Evolutionary conservation across 2,888 invertebrate genomes (phyloP).

Genomic region (Capitulum mitella): DNA sequence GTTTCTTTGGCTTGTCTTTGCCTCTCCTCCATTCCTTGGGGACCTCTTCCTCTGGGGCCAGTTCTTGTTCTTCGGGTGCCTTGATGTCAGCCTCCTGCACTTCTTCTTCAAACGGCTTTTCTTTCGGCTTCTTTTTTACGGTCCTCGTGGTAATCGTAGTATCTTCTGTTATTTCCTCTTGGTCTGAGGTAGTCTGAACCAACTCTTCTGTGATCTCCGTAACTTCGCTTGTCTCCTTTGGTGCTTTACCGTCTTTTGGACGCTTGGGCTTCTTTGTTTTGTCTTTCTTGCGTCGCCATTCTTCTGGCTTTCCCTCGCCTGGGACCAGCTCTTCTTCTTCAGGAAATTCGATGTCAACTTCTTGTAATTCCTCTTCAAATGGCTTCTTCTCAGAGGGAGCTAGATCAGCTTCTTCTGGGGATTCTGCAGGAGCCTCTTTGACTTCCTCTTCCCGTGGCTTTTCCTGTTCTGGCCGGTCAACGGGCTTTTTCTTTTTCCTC

Average conservation of each 20-base stretch:
- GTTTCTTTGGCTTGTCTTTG: constrained; percentile 32
- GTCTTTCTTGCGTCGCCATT: background rate
- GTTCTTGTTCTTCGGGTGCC: constrained; percentile 30
- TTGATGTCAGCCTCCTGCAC: constrained; percentile 28
- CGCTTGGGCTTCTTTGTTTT: background rate
- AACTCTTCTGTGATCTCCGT: constrained; percentile 40
- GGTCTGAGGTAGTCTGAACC: constrained; percentile 37
- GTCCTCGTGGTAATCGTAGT: constrained; percentile 67
- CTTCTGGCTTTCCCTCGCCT: background rate
- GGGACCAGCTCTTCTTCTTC: background rate
- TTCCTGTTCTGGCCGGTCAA: too few species aligned
- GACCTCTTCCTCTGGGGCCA: constrained; percentile 30
- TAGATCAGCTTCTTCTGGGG: too few species aligned
- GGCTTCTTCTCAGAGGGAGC: too few species aligned
- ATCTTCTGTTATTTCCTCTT: constrained; percentile 51
- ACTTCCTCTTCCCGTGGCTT: too few species aligned
- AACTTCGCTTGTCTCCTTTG: constrained; percentile 45
- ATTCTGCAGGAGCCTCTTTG: too few species aligned
- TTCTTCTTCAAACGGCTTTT: constrained; percentile 27
- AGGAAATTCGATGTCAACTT: background rate
- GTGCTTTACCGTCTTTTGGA: constrained; percentile 26
- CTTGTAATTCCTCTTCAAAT: background rate
- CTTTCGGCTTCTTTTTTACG: constrained; percentile 44
- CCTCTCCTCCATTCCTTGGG: constrained; percentile 36
- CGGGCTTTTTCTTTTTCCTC: constrained; percentile 26